phyloP scores from a whole-genome alignment of 2,797 vertebrate genomes.

The Spea hammondii region DNA sequence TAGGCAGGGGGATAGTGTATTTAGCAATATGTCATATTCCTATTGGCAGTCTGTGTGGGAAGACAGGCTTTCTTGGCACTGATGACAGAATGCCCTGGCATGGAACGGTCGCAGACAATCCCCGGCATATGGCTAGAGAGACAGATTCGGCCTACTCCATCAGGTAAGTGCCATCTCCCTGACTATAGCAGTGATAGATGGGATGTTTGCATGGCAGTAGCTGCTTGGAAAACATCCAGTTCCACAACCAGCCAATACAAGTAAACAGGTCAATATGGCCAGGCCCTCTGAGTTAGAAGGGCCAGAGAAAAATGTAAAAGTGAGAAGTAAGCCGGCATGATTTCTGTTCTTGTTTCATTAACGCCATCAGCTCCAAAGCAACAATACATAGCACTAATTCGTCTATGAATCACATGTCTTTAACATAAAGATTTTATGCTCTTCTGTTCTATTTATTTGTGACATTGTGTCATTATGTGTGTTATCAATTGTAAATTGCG shows the following conservation, averaged over 20 bases:
- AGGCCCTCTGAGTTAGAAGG: conserved; percentile 64
- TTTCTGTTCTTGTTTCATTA: conserved; percentile 1
- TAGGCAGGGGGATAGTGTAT: conserved; percentile 36
- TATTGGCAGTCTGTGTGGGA: conserved; percentile 68
- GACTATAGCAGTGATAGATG: conserved; percentile 77
- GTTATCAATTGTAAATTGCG: background rate
- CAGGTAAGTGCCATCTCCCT: conserved; percentile 89
- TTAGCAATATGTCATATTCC: conserved; percentile 47
- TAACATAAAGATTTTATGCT: too few relatives aligned
- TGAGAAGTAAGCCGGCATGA: conserved; percentile 17
- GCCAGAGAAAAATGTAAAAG: conserved; percentile 32
- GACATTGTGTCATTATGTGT: background rate
- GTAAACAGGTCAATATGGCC: conserved; percentile 69
- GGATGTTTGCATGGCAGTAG: conserved; percentile 74
- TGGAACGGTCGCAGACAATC: conserved; percentile 87
- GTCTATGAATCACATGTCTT: background rate
- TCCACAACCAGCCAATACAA: conserved; percentile 68
- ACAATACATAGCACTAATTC: background rate
- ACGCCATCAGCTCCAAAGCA: background rate
- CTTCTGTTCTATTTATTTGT: too few relatives aligned
- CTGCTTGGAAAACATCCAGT: conserved; percentile 78
- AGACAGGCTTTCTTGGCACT: conserved; percentile 71
- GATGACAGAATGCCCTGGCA: conserved; percentile 78
- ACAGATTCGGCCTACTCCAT: conserved; percentile 84
- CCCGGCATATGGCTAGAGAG: conserved; percentile 93